phyloP scores from a whole-genome alignment of 2,888 invertebrate genomes.

The Chesias legatella region DNA sequence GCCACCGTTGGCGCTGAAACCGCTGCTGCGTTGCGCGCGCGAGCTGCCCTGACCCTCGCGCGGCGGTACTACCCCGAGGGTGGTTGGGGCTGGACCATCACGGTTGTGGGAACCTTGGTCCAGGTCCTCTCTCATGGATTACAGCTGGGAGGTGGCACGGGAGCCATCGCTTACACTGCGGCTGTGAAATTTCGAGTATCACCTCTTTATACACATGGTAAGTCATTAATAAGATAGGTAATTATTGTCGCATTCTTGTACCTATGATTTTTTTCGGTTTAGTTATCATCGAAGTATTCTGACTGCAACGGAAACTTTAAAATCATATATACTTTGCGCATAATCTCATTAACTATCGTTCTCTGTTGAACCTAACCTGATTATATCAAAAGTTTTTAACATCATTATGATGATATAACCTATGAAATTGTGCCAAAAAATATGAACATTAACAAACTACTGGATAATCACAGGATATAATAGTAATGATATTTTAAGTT shows the following conservation, averaged over 20 bases:
- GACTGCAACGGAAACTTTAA: too few species aligned
- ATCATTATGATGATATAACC: too few species aligned
- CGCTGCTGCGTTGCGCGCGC: conserved; percentile 75
- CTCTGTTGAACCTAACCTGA: conserved; percentile 3
- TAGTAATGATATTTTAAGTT: too few species aligned
- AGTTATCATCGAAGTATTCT: too few species aligned
- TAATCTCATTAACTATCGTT: conserved; percentile 7
- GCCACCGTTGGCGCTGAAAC: conserved; percentile 70
- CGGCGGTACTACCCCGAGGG: conserved; percentile 92
- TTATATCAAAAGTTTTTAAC: too few species aligned
- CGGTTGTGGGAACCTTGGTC: conserved; percentile 85
- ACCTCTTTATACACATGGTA: conserved; percentile 83
- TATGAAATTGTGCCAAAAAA: too few species aligned
- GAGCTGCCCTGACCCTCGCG: conserved; percentile 83
- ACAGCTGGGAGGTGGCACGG: conserved; percentile 84
- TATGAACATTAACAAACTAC: too few species aligned
- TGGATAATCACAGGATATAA: too few species aligned
- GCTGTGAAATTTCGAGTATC: conserved; percentile 82
- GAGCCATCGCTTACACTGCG: conserved; percentile 83
- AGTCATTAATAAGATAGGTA: conserved; percentile 38
- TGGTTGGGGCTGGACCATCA: conserved; percentile 92
- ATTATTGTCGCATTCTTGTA: too few species aligned
- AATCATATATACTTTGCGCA: too few species aligned
- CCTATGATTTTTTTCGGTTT: too few species aligned
- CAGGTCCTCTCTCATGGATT: conserved; percentile 88